Conservation (phyloP, 1,140 invertebrate species). For the Mylabris phalerata region DNA sequence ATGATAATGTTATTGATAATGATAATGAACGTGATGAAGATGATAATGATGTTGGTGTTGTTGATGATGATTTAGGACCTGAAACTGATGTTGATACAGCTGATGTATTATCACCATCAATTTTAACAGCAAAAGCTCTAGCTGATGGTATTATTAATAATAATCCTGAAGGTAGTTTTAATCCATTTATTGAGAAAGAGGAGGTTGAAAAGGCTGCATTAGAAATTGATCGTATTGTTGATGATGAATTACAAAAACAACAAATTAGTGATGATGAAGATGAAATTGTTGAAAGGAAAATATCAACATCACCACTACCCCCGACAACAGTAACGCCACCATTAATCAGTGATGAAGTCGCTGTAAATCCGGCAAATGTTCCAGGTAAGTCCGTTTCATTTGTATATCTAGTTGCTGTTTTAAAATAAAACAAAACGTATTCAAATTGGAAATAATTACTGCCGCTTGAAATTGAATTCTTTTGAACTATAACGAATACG, state of each 20-base stretch:
- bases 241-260: conserved; percentile 29
- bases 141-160: conserved; percentile 23
- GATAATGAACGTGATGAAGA: neutral
- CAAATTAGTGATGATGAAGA: conserved; percentile 27
- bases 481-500: no score
- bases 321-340: no score
- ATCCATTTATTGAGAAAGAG: conserved; percentile 26
- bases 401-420: no score
- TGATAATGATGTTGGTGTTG: conserved; percentile 46
- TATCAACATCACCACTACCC: no score
- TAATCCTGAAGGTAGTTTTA: conserved; percentile 24
- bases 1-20: neutral
- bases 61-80: conserved; percentile 53
- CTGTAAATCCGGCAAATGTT: conserved; percentile 43
- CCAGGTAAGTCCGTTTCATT: conserved; percentile 40
- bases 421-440: no score
- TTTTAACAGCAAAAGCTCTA: conserved; percentile 16
- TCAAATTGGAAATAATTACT: no score
- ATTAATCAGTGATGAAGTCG: conserved; percentile 40
- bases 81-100: conserved; percentile 55
- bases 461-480: no score
- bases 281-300: conserved; percentile 33
- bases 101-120: conserved; percentile 33
- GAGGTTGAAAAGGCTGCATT: conserved; percentile 25
- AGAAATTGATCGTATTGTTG: conserved; percentile 12